Base-by-base conservation (phyloP, 2,888 invertebrate species). In the Falcaria lacertinaria region DNA sequence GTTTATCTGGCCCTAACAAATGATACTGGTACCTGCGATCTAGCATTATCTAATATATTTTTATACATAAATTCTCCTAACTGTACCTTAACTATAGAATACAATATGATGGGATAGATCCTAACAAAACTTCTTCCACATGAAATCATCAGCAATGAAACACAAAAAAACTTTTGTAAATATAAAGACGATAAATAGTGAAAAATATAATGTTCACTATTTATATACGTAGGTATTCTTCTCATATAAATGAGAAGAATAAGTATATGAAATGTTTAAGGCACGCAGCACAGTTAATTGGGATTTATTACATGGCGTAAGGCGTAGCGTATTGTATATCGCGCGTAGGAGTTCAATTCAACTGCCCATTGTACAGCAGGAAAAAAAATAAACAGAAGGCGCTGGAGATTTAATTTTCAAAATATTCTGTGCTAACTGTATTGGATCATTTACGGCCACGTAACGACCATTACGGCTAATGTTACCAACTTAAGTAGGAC, bases 1-100 rank as follows among this genome's bases (percentile, higher is more conserved):
- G 60, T 68, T 68, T 60, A 62, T 69, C 49, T 52, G 39, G 39
- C 36, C 43, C 45, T 61, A 57, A 68, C 56, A 68, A 69, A 69
- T 66, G 57, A 59, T 48, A 48, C 42, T 22, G 48, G 34, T 41
- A 41, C 37, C 13, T 42, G 25, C 36, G 3, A 22, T 37, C 37
- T 22, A 15, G 22, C 22, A 37, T 8, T 16, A 22, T 37, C 16
- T 14, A 8, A 37, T 15, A 28, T 3, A 19, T 19, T 19, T 19
- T 19, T 19, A 19, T 19, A 4, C 6, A 19, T 19, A n/a, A n/a
- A n/a, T n/a, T n/a, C n/a, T n/a, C n/a, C n/a, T n/a, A n/a, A n/a
- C n/a, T n/a, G n/a, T n/a, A n/a, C n/a, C n/a, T n/a, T n/a, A n/a
- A n/a, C n/a, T n/a, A n/a, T n/a, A n/a, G n/a, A n/a, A n/a, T n/a